These are phyloP conservation scores for Philaethria dido DNA, from an alignment of 2,888 invertebrate species.

Conservation along the genomic window DNA sequence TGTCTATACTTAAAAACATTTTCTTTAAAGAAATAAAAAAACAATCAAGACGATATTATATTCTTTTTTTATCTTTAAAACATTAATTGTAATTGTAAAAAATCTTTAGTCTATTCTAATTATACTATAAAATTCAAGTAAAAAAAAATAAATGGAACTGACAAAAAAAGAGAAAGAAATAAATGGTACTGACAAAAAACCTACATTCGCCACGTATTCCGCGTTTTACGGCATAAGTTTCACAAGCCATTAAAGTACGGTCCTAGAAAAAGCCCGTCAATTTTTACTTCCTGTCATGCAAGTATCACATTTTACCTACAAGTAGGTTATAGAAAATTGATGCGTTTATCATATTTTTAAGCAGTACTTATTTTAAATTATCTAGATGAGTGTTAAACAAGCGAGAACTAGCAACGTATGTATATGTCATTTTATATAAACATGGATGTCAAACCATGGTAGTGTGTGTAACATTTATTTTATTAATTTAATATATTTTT, in stretches of 20 bases:
- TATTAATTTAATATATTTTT: too few relatives aligned
- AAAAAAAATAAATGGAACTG: neutral
- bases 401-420: too few relatives aligned
- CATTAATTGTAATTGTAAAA: too few relatives aligned
- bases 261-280: slow-evolving; percentile 6
- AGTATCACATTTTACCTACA: neutral
- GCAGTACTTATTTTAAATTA: neutral
- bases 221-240: slow-evolving; percentile 10
- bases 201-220: neutral
- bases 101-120: too few relatives aligned
- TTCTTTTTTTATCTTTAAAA: too few relatives aligned
- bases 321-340: neutral
- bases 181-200: neutral
- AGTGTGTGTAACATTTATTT: too few relatives aligned
- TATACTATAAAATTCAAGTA: too few relatives aligned
- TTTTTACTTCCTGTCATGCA: slow-evolving; percentile 28
- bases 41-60: too few relatives aligned
- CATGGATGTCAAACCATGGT: too few relatives aligned
- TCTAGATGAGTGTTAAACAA: neutral
- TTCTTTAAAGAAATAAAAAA: too few relatives aligned
- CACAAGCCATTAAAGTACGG: slow-evolving; percentile 15
- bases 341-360: neutral
- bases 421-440: too few relatives aligned
- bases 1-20: too few relatives aligned
- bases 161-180: neutral